These are phyloP conservation scores for Polietes domitor DNA, from an alignment of 2,888 invertebrate species.

Conservation along the genomic window DNA sequence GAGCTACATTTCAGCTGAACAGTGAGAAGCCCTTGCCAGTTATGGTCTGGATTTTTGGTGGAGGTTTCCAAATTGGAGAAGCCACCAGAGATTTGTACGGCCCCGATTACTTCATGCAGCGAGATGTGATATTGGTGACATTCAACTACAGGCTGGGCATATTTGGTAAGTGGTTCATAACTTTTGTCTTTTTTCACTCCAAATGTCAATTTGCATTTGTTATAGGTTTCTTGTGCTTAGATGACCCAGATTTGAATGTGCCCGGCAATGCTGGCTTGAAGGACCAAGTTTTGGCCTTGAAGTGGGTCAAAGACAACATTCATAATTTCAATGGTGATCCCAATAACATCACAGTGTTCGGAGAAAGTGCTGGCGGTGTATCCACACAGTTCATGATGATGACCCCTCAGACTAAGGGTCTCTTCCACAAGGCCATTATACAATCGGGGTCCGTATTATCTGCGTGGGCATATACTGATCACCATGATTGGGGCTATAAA, in stretches of 20 bases:
- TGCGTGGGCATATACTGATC: conserved; percentile 73
- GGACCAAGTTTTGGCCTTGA: conserved; percentile 81
- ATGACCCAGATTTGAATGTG: conserved; percentile 80
- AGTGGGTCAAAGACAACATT: conserved; percentile 82
- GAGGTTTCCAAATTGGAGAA: conserved; percentile 80
- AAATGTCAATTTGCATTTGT: no score
- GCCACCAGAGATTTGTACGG: conserved; percentile 78
- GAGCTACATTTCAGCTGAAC: conserved; percentile 68
- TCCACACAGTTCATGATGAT: conserved; percentile 81
- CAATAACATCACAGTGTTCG: conserved; percentile 82
- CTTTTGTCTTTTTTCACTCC: conserved; percentile 7
- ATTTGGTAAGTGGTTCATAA: conserved; percentile 73
- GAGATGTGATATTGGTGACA: conserved; percentile 80
- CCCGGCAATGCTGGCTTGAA: conserved; percentile 82
- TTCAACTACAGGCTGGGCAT: conserved; percentile 81
- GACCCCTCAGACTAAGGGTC: conserved; percentile 80
- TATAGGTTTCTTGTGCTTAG: conserved; percentile 81
- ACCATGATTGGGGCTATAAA: conserved; percentile 72
- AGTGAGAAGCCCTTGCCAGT: conserved; percentile 74
- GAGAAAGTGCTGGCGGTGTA: conserved; percentile 82
- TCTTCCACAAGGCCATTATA: conserved; percentile 78
- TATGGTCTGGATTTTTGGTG: conserved; percentile 82
- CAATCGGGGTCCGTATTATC: conserved; percentile 76
- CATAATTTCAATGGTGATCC: conserved; percentile 81
- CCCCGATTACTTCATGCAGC: conserved; percentile 81